Percentiles rank a stretch among this genome's conserved stretches.
phyloP scores from a whole-genome alignment of 1,140 invertebrate species.

The Cepaea nemoralis region DNA sequence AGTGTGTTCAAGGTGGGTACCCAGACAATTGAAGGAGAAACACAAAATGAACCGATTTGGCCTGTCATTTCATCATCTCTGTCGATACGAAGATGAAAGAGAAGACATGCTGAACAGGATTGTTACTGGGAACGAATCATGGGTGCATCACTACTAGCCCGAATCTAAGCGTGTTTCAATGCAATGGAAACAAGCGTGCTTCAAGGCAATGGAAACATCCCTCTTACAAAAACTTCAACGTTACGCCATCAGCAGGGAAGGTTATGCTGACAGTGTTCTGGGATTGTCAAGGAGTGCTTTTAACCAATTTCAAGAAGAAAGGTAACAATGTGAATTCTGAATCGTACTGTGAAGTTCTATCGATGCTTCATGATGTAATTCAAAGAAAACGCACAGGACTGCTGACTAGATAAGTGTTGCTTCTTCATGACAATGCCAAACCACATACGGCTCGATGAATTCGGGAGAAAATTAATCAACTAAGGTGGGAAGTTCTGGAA shows the following conservation, averaged over 20 bases:
- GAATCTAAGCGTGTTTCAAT: neutral
- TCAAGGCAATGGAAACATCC: slow-evolving; percentile 12
- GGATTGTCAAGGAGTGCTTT: neutral
- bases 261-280: slow-evolving; percentile 7
- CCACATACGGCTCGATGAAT: neutral
- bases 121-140: neutral
- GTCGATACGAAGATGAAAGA: neutral
- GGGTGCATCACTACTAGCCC: neutral
- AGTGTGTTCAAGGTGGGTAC: neutral
- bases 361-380: slow-evolving; percentile 1
- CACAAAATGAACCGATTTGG: neutral
- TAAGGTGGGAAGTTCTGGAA: neutral
- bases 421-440: neutral
- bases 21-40: neutral
- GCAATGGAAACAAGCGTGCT: slow-evolving; percentile 7
- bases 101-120: slow-evolving; percentile 16
- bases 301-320: slow-evolving; percentile 17
- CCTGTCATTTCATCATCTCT: slow-evolving; percentile 10
- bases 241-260: neutral
- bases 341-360: neutral
- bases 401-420: neutral
- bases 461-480: neutral
- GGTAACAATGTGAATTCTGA: slow-evolving; percentile 1
- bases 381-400: neutral
- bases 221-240: neutral